These are phyloP conservation scores for Dryobotodes eremita DNA, from an alignment of 2,888 invertebrate species.

Conservation along the genomic window DNA sequence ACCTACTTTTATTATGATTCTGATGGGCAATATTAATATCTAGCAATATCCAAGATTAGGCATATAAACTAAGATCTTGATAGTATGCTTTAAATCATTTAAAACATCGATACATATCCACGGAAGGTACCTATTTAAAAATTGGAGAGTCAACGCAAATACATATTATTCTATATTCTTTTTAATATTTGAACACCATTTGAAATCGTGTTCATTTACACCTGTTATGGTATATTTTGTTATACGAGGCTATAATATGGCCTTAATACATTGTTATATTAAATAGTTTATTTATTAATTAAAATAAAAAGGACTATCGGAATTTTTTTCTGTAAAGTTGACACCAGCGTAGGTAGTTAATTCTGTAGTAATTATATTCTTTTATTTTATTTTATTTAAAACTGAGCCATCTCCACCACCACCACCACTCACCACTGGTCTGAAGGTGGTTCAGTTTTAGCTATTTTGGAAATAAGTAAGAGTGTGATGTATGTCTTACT, in stretches of 20 bases:
- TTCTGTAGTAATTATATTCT: no score
- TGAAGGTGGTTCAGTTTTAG: no score
- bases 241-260: not conserved
- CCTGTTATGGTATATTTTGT: not conserved
- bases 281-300: not conserved
- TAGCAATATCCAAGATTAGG: not conserved
- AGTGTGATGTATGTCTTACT: no score
- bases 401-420: no score
- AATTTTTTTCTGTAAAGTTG: not conserved
- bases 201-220: not conserved
- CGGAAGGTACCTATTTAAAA: not conserved
- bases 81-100: not conserved
- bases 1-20: not conserved
- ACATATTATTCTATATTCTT: not conserved
- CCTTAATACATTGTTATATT: no score
- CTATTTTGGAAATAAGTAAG: no score
- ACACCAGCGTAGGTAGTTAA: no score
- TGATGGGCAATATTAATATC: not conserved
- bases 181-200: not conserved
- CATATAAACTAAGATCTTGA: not conserved
- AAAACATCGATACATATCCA: not conserved
- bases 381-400: no score
- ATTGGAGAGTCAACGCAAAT: not conserved
- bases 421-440: no score
- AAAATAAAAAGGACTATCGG: not conserved